Base-by-base conservation (phyloP, 1,140 invertebrate genomes). In the Drosophila pachea region DNA sequence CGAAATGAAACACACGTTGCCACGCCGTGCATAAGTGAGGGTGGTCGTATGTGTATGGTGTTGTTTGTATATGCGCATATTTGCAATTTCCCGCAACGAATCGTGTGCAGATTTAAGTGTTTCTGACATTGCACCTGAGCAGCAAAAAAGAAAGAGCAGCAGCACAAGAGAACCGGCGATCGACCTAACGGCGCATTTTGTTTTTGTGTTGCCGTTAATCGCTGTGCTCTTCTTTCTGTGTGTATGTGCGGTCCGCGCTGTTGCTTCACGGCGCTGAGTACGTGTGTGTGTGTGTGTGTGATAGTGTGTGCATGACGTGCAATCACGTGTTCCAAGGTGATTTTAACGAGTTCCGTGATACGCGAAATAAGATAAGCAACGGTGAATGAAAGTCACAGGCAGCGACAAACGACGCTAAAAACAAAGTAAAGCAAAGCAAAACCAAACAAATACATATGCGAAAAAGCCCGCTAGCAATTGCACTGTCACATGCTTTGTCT, bases 271-370 rank as follows among this genome's bases (percentile, higher is more conserved):
- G 22, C 22, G 22, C 43, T 61, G 47, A 38, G n/a, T 33, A 9
- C 12, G 48, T 56, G 42, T 16, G 35, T 47, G 45, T 59, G 43
- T 47, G 47, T 43, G 55, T 66, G 62, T 64, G 54, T 61, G 64
- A 52, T 42, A 40, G 63, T 38, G 7, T 59, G 43, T 61, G 69
- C 69, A 71, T 59, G 38, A 54, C 59, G 67, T 84, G 73, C 81
- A 86, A 74, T 86, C 81, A 84, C 76, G 81, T 84, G 81, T 84
- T 79, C 70, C 74, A 74, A 86, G 81, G 76, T 81, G 81, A 86
- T 84, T 81, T 84, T 84, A 86, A 86, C 81, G 81, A 86, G 81
- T 77, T 84, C 81, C 81, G 81, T 76, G 81, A 86, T 84, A 81
- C 76, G 81, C 81, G 73, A 79, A 73, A 81, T 86, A 59, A 86